Evolutionary conservation across 2,888 invertebrate species (phyloP), one percentile per base, ranked within the genome.

Genomic region (Liopterus haemorrhoidalis): DNA sequence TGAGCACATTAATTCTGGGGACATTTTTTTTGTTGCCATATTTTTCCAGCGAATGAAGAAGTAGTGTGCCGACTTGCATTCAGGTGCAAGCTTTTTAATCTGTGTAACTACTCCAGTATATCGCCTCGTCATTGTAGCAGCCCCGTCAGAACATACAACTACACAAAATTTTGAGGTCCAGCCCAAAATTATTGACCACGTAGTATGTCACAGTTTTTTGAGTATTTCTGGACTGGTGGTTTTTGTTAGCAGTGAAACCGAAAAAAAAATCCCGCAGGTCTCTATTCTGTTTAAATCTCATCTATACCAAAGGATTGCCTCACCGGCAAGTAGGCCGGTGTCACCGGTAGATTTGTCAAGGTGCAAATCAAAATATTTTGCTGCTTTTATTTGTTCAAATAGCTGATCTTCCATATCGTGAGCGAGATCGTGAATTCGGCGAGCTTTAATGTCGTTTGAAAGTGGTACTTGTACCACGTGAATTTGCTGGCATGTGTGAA

Each of bases 181-280:
- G 9, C 19, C 4, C 14, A n/a, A n/a, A n/a, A n/a, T 36, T 14
- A 36, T 3, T 8, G 2, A 2, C 18, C 2, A 36, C 4, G 20
- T 36, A 36, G 18, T 19, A 18, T 2, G 4, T 19, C 2, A 36
- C 4, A 36, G 36, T n/a, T n/a, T 6, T 3, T 36, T 36, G 8
- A 36, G 20, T 3, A 36, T 36, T 19, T 36, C 36, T 4, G 36
- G 20, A 36, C 36, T 36, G 20, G 36, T 36, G 4, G 36, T 36
- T 21, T 14, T 2, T 19, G 15, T 4, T 18, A 21, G 36, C 8
- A 36, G 8, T 9, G 2, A 2, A 36, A 9, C 4, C 2, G 3
- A 36, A 18, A 2, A 36, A 4, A 36, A 19, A 19, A 36, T 21
- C 14, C n/a, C 20, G 2, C 16, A 19, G 19, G 16, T 21, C 9